Percentiles rank a stretch among this genome's conserved stretches.
phyloP scores from a whole-genome alignment of 2,797 vertebrate genomes.

The Enteromius thamalakanensis region DNA sequence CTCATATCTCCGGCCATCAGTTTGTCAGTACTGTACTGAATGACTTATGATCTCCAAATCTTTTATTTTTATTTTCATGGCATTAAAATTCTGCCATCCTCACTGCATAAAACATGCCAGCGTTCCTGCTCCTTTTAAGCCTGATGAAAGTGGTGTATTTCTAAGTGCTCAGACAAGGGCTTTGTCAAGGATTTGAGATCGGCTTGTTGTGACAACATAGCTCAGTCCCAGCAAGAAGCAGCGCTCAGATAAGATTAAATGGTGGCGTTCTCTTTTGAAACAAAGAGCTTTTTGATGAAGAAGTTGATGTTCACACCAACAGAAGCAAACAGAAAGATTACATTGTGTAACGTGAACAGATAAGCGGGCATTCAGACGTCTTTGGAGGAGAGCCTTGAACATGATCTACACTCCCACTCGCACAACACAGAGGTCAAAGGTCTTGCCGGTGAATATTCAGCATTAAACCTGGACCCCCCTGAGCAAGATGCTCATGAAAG shows the following conservation, averaged over 20 bases:
- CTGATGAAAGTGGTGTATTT: conserved; percentile 2
- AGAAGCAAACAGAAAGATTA: conserved; percentile 58
- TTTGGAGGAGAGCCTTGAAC: conserved; percentile 22
- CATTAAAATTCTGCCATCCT: conserved; percentile 16
- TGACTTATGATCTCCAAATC: conserved; percentile 7
- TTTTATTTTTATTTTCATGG: conserved; percentile 7
- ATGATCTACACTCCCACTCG: conserved; percentile 43
- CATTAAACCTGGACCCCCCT: neutral
- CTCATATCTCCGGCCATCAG: neutral
- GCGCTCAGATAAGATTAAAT: conserved; percentile 26
- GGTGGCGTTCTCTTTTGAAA: conserved; percentile 32
- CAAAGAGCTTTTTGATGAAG: conserved; percentile 47
- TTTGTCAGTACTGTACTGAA: neutral
- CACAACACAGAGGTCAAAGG: conserved; percentile 16
- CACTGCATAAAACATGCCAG: neutral
- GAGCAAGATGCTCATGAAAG: neutral
- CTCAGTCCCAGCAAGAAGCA: conserved; percentile 31
- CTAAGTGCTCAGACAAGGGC: conserved; percentile 25
- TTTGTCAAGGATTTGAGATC: conserved; percentile 30
- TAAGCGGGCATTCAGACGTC: conserved; percentile 38
- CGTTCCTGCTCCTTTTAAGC: neutral
- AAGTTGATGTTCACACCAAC: conserved; percentile 48
- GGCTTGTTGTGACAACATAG: conserved; percentile 43
- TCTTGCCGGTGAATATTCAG: conserved; percentile 33
- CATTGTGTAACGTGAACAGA: conserved; percentile 56